Evolutionary conservation across 23 tunicate species (phyloP), one percentile per base, ranked within the genome.

Genomic region (Trididemnum nubilum): DNA sequence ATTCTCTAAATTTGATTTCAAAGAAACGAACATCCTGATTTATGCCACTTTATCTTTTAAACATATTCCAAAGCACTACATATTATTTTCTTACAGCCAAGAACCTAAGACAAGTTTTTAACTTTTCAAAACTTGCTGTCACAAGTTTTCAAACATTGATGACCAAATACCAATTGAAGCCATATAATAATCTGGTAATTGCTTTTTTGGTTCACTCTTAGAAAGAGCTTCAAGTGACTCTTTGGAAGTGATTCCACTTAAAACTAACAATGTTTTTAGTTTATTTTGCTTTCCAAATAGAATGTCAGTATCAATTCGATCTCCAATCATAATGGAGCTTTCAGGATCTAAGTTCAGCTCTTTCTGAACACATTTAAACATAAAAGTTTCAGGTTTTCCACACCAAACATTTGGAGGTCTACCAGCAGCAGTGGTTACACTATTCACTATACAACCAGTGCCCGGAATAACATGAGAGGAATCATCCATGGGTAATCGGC

Each of bases 271-370:
- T 1, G 98, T 94, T 44, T 88, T 67, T 31, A 88, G 64, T 4
- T 31, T 70, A 37, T 81, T 85, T 60, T 51, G 78, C 1, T 85
- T 89, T 2, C 98, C 98, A 51, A 94, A 94, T 32, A 88, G 74
- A 37, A 94, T 94, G 64, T 94, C 98, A 26, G 98, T 94, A 63
- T 94, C 74, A 79, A 94, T 59, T 30, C 94, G 37, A 81, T 94
- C 98, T 0, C 98, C 98, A 52, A 94, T 76, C 98, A 94, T 94
- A 4, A 94, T 37, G 21, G 89, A 30, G 0, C 73, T 35, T 26
- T 15, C 9, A 21, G 66, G 85, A 63, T 88, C 87, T 30, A 94
- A 38, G 2, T 84, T n/a, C n/a, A n/a, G n/a, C n/a, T n/a, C n/a
- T n/a, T n/a, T 9, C 84, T 91, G 81, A 0, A 93, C 80, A 58